A percentile compares a stretch with the other conserved stretches of the same genome.
phyloP scores from a whole-genome alignment of 2,113 vertebrate species.

The Rynchops niger region DNA sequence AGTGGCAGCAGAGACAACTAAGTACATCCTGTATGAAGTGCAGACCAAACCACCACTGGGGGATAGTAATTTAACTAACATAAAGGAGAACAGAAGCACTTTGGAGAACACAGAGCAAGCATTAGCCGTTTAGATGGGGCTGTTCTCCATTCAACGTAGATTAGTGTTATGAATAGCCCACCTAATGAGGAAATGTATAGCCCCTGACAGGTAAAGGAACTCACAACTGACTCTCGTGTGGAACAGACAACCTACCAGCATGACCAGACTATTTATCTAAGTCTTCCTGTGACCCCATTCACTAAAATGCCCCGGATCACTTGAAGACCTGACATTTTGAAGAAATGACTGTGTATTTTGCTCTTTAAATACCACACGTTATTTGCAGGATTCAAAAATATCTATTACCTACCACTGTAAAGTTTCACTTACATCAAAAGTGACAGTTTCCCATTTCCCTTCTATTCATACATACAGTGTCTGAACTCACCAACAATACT shows the following conservation, averaged over 20 bases:
- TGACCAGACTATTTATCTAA: background rate
- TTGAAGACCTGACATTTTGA: background rate
- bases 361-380: background rate
- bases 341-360: background rate
- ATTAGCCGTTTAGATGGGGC: background rate
- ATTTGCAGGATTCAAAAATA: background rate
- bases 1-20: background rate
- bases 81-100: background rate
- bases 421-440: background rate
- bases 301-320: background rate
- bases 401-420: background rate
- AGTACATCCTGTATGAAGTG: background rate
- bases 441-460: background rate
- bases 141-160: background rate
- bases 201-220: background rate
- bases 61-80: background rate
- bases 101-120: background rate
- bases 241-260: background rate
- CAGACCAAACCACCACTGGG: background rate
- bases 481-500: background rate
- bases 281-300: background rate
- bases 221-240: background rate
- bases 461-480: background rate
- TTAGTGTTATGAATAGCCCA: background rate
- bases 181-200: background rate